A percentile compares a stretch with the other conserved stretches of the same genome.
These are phyloP conservation scores for Eupithecia exiguata DNA, from an alignment of 2,888 invertebrate species.

Conservation along the genomic window DNA sequence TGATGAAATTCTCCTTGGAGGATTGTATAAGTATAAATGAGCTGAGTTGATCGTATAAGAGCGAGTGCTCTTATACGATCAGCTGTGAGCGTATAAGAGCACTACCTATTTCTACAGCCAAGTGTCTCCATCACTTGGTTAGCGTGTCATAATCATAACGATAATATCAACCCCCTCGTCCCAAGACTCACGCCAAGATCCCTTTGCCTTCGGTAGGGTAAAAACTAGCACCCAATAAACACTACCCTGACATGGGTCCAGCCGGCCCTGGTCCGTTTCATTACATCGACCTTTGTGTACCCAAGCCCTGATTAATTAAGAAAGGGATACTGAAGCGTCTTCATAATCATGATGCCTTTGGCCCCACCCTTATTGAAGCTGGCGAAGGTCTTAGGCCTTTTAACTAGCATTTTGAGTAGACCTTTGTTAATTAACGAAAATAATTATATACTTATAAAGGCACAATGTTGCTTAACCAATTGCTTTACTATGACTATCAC, in stretches of 20 bases:
- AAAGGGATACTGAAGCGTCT: conserved; percentile 12
- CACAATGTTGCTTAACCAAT: not conserved
- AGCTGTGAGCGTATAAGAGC: no score
- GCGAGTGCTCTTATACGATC: no score
- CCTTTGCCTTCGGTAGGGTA: not conserved
- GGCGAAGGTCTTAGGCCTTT: conserved; percentile 1
- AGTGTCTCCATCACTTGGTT: not conserved
- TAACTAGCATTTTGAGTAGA: not conserved
- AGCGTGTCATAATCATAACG: not conserved
- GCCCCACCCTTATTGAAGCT: not conserved
- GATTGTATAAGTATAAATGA: no score
- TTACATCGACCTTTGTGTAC: conserved; percentile 27
- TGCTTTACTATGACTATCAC: not conserved
- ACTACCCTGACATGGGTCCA: conserved; percentile 36
- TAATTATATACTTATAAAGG: not conserved
- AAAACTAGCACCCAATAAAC: conserved; percentile 24
- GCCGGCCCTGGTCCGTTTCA: conserved; percentile 19
- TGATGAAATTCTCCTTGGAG: no score
- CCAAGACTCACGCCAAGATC: not conserved
- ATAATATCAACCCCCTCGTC: not conserved
- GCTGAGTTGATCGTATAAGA: no score
- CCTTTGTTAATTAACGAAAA: not conserved
- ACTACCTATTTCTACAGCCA: not conserved
- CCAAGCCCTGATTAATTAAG: conserved; percentile 34
- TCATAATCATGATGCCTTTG: conserved; percentile 13